Evolutionary conservation across 30 jellyfish, hydroid and myxozoan genomes (phyloP), one percentile per base, ranked within the genome.

Genomic region (Aurelia aurita): DNA sequence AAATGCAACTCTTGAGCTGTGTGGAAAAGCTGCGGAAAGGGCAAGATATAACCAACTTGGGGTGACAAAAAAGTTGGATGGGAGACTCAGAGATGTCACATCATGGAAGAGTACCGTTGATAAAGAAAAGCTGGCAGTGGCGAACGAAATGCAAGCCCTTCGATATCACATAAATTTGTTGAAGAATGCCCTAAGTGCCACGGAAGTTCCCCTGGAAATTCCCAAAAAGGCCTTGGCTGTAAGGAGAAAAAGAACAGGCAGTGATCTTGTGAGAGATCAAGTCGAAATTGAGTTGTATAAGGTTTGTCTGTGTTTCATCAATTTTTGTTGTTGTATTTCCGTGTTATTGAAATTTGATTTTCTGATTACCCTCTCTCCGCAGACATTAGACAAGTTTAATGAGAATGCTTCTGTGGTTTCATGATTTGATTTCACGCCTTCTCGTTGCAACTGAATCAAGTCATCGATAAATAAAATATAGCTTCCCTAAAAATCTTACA

Each of bases 181-280:
- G 43, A 82, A 45, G 43, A 82, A 82, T 58, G 91, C 91, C 58
- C 54, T 82, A 29, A 22, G 15, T 22, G 91, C 91, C 45, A 82
- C 91, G 12, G 91, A 82, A 58, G 45, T 54, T 9, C 91, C 91
- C 69, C 77, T 82, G 78, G 91, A 82, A 39, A 82, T 82, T 18
- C 91, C 91, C 39, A 82, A 68, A 45, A 82, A 82, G 74, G 91
- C 91, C 9, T 68, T 82, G 66, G 77, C 91, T 39, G 85, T 82
- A 68, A 82, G 91, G 39, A 68, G 91, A 58, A 82, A 82, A 59
- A 39, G 91, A 57, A 82, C 91, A 19, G 91, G 91, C 45, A 82
- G 67, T 39, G 91, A 82, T 55, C 79, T 82, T 22, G 91, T 82
- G 58, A 82, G 91, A 23, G 91, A 82, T 58, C 85, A 82, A 57